These are phyloP conservation scores for Drosophila nasuta DNA, from an alignment of 1,140 invertebrate genomes.

Conservation along the genomic window DNA sequence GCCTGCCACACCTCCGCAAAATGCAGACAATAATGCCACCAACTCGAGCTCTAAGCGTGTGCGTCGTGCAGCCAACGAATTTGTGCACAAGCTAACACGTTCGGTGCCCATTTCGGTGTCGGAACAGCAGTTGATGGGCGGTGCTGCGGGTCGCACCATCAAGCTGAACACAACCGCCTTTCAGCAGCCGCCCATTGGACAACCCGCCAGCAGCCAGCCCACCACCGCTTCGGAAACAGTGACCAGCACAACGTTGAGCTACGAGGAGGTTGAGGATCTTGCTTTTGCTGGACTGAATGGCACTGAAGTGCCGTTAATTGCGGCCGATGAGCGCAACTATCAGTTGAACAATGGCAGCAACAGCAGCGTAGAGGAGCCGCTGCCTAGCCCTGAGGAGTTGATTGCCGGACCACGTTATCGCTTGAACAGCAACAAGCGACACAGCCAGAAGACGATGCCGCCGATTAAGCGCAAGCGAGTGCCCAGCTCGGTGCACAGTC, in stretches of 20 bases:
- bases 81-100: conserved; percentile 75
- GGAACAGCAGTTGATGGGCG: conserved; percentile 67
- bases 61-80: conserved; percentile 63
- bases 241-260: conserved; percentile 39
- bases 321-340: conserved; percentile 53
- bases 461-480: conserved; percentile 68
- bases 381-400: conserved; percentile 79
- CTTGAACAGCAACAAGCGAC: conserved; percentile 53
- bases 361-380: conserved; percentile 56
- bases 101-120: conserved; percentile 69
- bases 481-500: conserved; percentile 25
- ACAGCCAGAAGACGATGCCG: conserved; percentile 47
- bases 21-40: background rate
- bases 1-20: background rate
- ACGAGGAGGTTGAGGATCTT: conserved; percentile 72
- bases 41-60: conserved; percentile 27
- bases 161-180: conserved; percentile 75
- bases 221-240: background rate
- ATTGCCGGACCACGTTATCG: conserved; percentile 78
- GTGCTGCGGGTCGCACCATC: conserved; percentile 63
- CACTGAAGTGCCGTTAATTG: conserved; percentile 53
- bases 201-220: background rate
- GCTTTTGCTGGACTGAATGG: conserved; percentile 80
- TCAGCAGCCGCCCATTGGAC: conserved; percentile 61
- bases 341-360: conserved; percentile 20